Conservation (phyloP, 2,888 invertebrate species). For the Philereme vetulata region DNA sequence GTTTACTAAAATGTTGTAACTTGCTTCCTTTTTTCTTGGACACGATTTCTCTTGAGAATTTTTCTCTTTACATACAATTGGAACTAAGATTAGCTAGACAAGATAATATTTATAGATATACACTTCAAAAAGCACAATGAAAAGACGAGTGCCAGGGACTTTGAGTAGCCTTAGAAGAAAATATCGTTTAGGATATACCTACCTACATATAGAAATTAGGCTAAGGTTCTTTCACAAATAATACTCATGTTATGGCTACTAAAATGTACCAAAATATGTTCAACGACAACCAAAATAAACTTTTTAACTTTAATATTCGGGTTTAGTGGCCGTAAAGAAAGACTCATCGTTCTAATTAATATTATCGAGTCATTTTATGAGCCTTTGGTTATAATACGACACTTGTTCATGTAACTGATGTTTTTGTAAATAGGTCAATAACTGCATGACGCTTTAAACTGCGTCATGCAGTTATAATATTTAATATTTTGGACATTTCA, state of each 20-base stretch:
- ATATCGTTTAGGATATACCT: conserved; percentile 31
- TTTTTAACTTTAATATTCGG: conserved; percentile 57
- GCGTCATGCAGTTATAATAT: no score
- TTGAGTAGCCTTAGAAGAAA: conserved; percentile 24
- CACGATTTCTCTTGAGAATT: conserved; percentile 10
- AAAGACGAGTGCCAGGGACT: conserved; percentile 18
- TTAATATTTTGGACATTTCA: no score
- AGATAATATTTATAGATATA: background rate
- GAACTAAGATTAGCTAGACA: background rate
- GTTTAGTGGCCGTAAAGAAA: conserved; percentile 50
- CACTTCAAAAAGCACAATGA: conserved; percentile 10
- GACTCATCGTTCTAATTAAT: conserved; percentile 35
- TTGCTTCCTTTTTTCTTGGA: conserved; percentile 11
- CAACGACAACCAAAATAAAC: conserved; percentile 49
- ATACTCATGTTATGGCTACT: conserved; percentile 57
- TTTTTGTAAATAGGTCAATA: conserved; percentile 37
- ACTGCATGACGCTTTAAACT: conserved; percentile 3
- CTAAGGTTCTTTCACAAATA: conserved; percentile 59
- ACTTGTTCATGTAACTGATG: conserved; percentile 38
- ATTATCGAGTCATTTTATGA: conserved; percentile 35
- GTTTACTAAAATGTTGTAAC: conserved; percentile 14
- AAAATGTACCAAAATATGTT: conserved; percentile 59
- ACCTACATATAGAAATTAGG: conserved; percentile 48
- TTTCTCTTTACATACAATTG: background rate
- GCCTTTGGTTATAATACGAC: conserved; percentile 34